Evolutionary conservation across 2,888 invertebrate genomes (phyloP).

Genomic region (Erannis defoliaria): DNA sequence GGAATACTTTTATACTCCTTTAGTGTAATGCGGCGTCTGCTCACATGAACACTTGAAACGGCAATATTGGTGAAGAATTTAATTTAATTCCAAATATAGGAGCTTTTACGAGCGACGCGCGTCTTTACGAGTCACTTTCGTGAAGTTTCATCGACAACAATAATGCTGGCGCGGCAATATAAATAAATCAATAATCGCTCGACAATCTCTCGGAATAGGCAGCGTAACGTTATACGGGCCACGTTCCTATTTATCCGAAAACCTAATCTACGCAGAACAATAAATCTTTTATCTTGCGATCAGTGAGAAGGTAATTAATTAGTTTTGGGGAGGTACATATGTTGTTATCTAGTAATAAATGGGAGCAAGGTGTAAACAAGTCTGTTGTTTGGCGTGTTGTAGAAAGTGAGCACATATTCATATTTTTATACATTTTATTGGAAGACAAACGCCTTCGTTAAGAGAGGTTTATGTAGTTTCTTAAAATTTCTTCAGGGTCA

Average conservation of each 20-base stretch:
- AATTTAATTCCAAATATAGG: slow-evolving; percentile 48
- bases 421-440: too few species aligned
- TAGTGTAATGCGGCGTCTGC: slow-evolving; percentile 52
- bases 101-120: slow-evolving; percentile 43
- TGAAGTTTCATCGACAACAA: slow-evolving; percentile 37
- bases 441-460: slow-evolving; percentile 50
- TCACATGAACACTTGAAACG: slow-evolving; percentile 51
- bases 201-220: slow-evolving; percentile 23
- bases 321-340: slow-evolving; percentile 13
- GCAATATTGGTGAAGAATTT: slow-evolving; percentile 49
- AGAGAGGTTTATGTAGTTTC: slow-evolving; percentile 52
- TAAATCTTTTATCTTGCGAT: slow-evolving; percentile 31
- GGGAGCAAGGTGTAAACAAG: slow-evolving; percentile 29
- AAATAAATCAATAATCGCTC: slow-evolving; percentile 36
- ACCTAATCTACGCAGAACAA: slow-evolving; percentile 31
- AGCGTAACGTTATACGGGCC: slow-evolving; percentile 20
- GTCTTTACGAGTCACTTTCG: slow-evolving; percentile 38
- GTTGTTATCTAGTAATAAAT: slow-evolving; percentile 27
- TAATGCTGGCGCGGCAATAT: slow-evolving; percentile 27
- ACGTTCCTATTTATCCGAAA: slow-evolving; percentile 20
- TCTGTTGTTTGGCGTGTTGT: slow-evolving; percentile 20
- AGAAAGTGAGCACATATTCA: slow-evolving; percentile 34
- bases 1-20: slow-evolving; percentile 71
- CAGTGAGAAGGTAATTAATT: slow-evolving; percentile 30
- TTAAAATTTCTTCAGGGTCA: slow-evolving; percentile 51